These are phyloP conservation scores for Hippopotamus amphibius DNA, from an alignment of 2,113 vertebrate species.

Conservation along the genomic window DNA sequence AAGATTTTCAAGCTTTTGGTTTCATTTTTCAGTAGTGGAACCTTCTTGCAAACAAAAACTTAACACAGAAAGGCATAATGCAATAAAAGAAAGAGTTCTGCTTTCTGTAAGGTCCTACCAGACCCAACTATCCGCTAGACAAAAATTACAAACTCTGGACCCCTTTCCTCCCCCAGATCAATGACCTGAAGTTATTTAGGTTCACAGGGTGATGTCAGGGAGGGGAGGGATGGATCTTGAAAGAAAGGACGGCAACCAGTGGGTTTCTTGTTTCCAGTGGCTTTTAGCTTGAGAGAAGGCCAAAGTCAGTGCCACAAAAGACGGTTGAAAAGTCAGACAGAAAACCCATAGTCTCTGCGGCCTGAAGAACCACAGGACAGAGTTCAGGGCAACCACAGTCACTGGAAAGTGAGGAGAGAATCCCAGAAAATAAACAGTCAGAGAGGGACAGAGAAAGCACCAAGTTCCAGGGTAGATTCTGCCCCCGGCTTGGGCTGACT, in stretches of 20 bases:
- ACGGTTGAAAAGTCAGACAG: not conserved
- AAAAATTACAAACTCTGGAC: not conserved
- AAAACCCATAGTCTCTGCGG: not conserved
- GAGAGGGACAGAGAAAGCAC: not conserved
- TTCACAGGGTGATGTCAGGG: not conserved
- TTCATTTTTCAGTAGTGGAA: conserved; percentile 25
- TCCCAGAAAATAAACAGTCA: not conserved
- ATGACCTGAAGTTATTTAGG: not conserved
- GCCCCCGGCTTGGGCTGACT: not conserved
- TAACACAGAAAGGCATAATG: not conserved
- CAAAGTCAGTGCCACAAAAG: not conserved
- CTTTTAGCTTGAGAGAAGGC: not conserved
- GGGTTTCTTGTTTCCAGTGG: not conserved
- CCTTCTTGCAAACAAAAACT: not conserved
- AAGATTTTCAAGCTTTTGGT: not conserved
- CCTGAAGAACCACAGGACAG: not conserved
- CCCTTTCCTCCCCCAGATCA: not conserved
- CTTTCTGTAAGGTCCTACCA: not conserved
- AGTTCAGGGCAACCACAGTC: not conserved
- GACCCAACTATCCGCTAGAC: not conserved
- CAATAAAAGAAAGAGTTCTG: not conserved
- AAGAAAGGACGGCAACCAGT: not conserved
- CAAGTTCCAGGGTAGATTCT: not conserved
- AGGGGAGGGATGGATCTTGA: not conserved
- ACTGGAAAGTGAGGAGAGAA: not conserved